Conservation (phyloP, 2,113 vertebrate species). For the Neolamprologus tretocephalus region DNA sequence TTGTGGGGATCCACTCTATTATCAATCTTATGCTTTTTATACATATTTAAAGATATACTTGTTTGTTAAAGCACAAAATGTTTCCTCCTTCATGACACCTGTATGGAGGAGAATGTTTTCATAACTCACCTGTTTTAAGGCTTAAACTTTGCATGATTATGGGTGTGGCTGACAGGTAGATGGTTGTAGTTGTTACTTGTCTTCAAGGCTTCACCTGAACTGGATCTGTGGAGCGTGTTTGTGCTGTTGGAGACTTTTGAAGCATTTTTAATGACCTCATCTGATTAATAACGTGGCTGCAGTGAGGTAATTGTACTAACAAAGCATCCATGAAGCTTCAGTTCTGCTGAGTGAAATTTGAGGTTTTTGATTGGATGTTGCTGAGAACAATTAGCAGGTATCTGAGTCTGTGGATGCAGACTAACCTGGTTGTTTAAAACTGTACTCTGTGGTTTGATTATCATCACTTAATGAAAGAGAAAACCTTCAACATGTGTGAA, state of each 20-base stretch:
- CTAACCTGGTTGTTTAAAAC: background rate
- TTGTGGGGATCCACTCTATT: background rate
- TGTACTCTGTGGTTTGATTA: background rate
- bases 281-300: background rate
- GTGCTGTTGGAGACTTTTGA: background rate
- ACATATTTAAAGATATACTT: background rate
- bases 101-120: background rate
- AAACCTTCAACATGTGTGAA: background rate
- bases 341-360: background rate
- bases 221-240: background rate
- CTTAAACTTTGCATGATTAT: background rate
- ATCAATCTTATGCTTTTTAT: background rate
- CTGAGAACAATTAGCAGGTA: background rate
- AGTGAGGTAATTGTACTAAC: background rate
- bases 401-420: background rate
- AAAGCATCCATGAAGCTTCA: background rate
- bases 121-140: background rate
- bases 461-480: background rate
- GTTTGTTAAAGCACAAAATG: background rate
- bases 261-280: background rate
- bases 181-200: background rate
- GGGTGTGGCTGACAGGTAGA: background rate
- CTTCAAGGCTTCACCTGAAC: background rate
- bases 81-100: background rate
- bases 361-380: background rate